A percentile compares a stretch with the other conserved stretches of the same genome.
Evolutionary conservation across 2,888 invertebrate genomes (phyloP).

Genomic region (Acanthococcus lagerstroemiae): DNA sequence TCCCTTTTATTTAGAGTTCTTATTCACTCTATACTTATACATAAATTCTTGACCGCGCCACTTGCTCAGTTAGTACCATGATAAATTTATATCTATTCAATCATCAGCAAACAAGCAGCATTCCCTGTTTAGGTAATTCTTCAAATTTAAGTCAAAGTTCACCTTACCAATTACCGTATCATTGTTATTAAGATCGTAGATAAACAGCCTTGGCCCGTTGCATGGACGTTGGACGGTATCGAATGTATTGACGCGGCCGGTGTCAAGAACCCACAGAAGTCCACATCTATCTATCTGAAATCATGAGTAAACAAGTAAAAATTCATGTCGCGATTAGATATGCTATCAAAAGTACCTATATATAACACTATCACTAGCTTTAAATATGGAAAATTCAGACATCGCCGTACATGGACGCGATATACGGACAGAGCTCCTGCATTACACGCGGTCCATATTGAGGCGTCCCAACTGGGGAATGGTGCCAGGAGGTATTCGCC

Average conservation of each 20-base stretch:
- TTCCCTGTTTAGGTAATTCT: neutral
- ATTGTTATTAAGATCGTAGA: slow-evolving; percentile 56
- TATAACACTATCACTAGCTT: neutral
- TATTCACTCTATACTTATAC: too few species aligned
- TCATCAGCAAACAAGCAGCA: too few species aligned
- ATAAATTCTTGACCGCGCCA: too few species aligned
- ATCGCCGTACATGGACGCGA: slow-evolving; percentile 9
- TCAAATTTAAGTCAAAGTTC: neutral
- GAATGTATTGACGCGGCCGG: slow-evolving; percentile 55
- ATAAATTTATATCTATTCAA: too few species aligned
- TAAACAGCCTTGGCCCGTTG: slow-evolving; percentile 54
- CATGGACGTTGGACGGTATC: slow-evolving; percentile 44
- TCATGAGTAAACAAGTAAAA: neutral
- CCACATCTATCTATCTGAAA: slow-evolving; percentile 55
- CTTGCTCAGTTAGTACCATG: too few species aligned
- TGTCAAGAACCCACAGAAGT: slow-evolving; percentile 69
- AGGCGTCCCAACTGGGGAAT: slow-evolving; percentile 18
- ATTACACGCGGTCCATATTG: neutral
- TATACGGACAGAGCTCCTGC: slow-evolving; percentile 15
- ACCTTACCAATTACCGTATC: slow-evolving; percentile 2
- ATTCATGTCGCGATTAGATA: too few species aligned
- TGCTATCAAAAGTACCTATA: neutral
- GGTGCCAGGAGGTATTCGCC: neutral
- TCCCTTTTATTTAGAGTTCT: too few species aligned
- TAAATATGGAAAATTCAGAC: neutral